These are phyloP conservation scores for Melieria picta DNA, from an alignment of 2,888 invertebrate genomes.

Conservation along the genomic window DNA sequence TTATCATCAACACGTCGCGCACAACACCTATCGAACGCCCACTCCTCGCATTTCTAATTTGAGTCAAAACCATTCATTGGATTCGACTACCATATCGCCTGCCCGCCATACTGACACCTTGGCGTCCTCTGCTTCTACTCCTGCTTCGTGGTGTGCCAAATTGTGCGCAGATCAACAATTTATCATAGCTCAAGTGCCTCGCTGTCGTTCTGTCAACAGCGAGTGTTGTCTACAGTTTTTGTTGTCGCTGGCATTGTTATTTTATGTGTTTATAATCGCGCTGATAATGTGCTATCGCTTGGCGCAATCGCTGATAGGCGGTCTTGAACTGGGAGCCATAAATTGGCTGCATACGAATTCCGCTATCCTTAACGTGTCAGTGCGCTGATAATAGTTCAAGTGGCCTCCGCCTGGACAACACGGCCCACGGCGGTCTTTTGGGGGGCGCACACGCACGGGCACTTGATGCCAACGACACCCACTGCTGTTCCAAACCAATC, in stretches of 20 bases:
- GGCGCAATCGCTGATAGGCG: conserved; percentile 19
- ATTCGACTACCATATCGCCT: background rate
- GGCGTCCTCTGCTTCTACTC: too few relatives aligned
- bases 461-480: too few relatives aligned
- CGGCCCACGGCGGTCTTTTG: too few relatives aligned
- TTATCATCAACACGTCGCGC: too few relatives aligned
- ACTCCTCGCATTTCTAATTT: too few relatives aligned
- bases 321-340: background rate
- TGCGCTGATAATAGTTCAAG: too few relatives aligned
- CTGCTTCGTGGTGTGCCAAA: conserved; percentile 5
- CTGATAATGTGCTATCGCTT: conserved; percentile 28
- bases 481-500: too few relatives aligned
- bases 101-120: background rate
- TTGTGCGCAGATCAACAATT: conserved; percentile 33
- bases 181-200: conserved; percentile 42
- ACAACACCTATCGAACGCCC: too few relatives aligned
- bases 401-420: too few relatives aligned
- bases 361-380: conserved; percentile 3
- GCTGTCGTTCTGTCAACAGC: conserved; percentile 39
- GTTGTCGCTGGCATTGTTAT: conserved; percentile 9
- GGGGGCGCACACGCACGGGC: too few relatives aligned
- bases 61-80: too few relatives aligned
- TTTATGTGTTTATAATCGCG: conserved; percentile 23
- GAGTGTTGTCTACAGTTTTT: conserved; percentile 18
- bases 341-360: conserved; percentile 1